phyloP scores from a whole-genome alignment of 2,797 vertebrate species.

The Catostomus latipinnis region DNA sequence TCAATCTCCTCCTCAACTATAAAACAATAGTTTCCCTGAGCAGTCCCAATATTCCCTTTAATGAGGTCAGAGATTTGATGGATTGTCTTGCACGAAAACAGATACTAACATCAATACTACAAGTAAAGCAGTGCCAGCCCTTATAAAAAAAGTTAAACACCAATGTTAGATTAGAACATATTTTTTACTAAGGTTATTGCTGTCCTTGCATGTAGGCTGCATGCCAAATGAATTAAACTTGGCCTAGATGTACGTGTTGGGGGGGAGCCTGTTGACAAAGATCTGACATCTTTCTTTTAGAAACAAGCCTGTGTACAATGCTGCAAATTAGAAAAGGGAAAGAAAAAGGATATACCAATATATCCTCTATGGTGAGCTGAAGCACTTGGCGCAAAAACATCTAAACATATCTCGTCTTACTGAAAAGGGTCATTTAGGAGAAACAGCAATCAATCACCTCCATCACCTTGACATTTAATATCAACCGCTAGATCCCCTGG shows the following conservation, averaged over 20 bases:
- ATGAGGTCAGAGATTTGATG: conserved; percentile 56
- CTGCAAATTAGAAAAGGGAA: not conserved
- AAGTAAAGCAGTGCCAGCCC: conserved; percentile 54
- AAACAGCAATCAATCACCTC: not conserved
- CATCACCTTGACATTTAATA: conserved; percentile 2
- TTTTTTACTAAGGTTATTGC: conserved; percentile 47
- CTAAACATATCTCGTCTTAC: not conserved
- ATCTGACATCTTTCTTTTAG: conserved; percentile 10
- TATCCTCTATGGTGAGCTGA: conserved; percentile 38
- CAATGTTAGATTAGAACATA: conserved; percentile 11
- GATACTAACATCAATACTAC: conserved; percentile 44
- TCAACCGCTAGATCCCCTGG: conserved; percentile 33
- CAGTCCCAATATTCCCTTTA: conserved; percentile 51
- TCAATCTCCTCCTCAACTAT: conserved; percentile 34
- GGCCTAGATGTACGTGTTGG: conserved; percentile 20
- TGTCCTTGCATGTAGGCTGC: conserved; percentile 37
- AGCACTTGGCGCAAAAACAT: conserved; percentile 24
- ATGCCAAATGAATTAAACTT: conserved; percentile 42
- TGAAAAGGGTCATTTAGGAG: conserved; percentile 34
- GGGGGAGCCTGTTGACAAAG: not conserved
- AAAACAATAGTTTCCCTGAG: conserved; percentile 55
- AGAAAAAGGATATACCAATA: not conserved
- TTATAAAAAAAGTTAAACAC: conserved; percentile 48
- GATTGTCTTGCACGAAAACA: conserved; percentile 58
- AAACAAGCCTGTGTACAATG: conserved; percentile 30